Base-by-base conservation (phyloP, 2,888 invertebrate genomes). In the Pterostichus niger region DNA sequence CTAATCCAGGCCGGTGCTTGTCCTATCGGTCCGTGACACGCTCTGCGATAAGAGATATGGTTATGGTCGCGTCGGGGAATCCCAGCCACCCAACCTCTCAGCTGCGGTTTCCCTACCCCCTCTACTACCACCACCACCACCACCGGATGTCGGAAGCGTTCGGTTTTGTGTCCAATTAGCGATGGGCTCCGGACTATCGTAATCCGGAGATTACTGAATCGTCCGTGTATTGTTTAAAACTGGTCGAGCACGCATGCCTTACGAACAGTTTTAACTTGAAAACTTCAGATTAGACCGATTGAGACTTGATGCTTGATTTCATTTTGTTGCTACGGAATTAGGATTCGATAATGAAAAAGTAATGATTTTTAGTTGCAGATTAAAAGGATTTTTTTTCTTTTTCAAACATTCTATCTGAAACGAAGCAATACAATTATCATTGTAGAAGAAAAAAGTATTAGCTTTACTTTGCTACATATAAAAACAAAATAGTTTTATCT, bases 111-210 rank as follows among this genome's bases (percentile, higher is more conserved):
- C 49, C 59, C 44, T 7, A 44, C 44, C 24, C 24, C 33, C 61
- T 31, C 33, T 6, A 10, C 49, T 44, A 15, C 17, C 31, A 17
- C 17, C 59, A 9, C 24, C 24, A 64, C 17, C 44, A 49, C 52
- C 61, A 33, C 49, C 56, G 68, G 52, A 64, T 71, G 46, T 54
- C 71, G 75, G 75, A 46, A 73, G 44, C 75, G 75, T 75, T 82
- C 75, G 82, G 75, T 81, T 81, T 81, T 81, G 73, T 73, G 81
- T 82, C 82, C 82, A 82, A 82, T 82, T 82, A 82, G 82, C 82
- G 75, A 73, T 73, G 82, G 40, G 61, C 40, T 59, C 75, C 59
- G 61, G 75, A 35, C 82, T 68, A 46, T 59, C 44, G 56, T 82
- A 82, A 82, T 73, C 82, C 73, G 31, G 61, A 61, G 82, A 75